Conservation (phyloP, 2,888 invertebrate genomes). For the Cyclophora punctaria region DNA sequence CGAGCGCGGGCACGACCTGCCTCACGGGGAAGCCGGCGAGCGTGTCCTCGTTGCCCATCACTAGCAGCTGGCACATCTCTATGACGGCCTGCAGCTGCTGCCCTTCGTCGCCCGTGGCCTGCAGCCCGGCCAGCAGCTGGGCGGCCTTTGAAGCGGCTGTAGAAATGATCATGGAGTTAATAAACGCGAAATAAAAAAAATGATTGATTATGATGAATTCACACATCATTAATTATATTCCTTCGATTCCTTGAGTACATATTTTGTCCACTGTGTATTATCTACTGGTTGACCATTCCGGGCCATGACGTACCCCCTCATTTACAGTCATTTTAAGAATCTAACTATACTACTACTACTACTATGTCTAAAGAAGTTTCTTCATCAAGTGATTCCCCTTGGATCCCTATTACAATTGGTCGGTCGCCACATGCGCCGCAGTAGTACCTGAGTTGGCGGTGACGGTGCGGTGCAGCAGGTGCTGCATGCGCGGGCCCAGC, state of each 20-base stretch:
- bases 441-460: slow-evolving; percentile 77
- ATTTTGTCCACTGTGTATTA: too few species aligned
- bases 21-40: slow-evolving; percentile 98
- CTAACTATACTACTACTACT: too few species aligned
- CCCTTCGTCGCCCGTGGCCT: slow-evolving; percentile 95
- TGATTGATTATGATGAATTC: too few species aligned
- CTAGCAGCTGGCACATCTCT: slow-evolving; percentile 98
- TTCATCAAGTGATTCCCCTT: too few species aligned
- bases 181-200: too few species aligned
- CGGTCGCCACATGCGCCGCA: neutral
- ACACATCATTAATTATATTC: too few species aligned
- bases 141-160: slow-evolving; percentile 92
- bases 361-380: too few species aligned
- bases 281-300: too few species aligned
- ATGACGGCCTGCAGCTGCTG: slow-evolving; percentile 97
- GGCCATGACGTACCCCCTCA: too few species aligned
- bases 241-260: too few species aligned
- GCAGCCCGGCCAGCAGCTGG: slow-evolving; percentile 92
- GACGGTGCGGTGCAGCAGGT: slow-evolving; percentile 94
- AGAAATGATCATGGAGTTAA: too few species aligned
- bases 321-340: too few species aligned
- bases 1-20: slow-evolving; percentile 96
- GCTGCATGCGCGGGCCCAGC: slow-evolving; percentile 96
- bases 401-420: neutral
- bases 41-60: slow-evolving; percentile 99